phyloP scores from a whole-genome alignment of 2,113 vertebrate species.

The Synodontis membranacea region DNA sequence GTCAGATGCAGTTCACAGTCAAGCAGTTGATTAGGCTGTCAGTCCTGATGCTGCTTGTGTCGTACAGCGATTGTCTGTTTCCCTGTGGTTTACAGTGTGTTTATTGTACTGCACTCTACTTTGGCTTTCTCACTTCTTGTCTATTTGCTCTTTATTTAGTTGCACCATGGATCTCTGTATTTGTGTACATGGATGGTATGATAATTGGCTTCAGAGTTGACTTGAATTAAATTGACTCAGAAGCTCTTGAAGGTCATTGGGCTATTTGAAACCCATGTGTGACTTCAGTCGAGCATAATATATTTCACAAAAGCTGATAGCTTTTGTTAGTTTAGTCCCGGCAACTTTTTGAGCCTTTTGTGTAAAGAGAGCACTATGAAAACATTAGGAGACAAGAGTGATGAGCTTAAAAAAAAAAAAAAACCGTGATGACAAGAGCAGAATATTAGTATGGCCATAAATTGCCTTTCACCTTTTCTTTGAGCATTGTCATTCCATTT shows the following conservation, averaged over 20 bases:
- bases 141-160: not conserved
- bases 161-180: not conserved
- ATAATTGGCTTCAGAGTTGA: not conserved
- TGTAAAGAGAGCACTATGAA: not conserved
- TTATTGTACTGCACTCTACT: not conserved
- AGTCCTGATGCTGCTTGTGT: not conserved
- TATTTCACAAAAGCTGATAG: not conserved
- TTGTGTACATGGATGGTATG: not conserved
- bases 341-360: not conserved
- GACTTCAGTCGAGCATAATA: not conserved
- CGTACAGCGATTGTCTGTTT: not conserved
- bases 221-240: constrained; percentile 1
- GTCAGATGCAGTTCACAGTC: not conserved
- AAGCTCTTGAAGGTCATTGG: not conserved
- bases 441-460: not conserved
- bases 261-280: not conserved
- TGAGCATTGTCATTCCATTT: not conserved
- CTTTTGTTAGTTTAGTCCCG: not conserved
- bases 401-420: not conserved
- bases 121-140: not conserved
- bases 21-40: not conserved
- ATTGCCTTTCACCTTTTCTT: not conserved
- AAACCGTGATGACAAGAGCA: not conserved
- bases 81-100: not conserved
- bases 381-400: too few relatives aligned